A percentile compares a stretch with the other conserved stretches of the same genome.
phyloP scores from a whole-genome alignment of 1,140 invertebrate genomes.

The Drosophila subobscura region DNA sequence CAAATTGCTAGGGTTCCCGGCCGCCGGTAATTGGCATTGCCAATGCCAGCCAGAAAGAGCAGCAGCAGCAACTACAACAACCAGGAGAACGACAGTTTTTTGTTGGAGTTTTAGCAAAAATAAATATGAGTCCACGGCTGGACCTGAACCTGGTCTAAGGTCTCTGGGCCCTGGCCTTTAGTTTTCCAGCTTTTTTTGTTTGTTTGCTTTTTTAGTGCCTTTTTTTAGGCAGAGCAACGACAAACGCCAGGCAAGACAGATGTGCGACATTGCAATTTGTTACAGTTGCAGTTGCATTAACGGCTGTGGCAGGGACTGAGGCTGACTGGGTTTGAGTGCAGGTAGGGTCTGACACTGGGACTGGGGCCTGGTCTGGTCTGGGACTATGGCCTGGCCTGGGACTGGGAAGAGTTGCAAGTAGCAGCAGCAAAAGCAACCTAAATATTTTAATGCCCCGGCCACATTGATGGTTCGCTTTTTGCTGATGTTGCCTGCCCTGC shows the following conservation, averaged over 20 bases:
- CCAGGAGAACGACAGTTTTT: conserved; percentile 59
- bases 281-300: conserved; percentile 80
- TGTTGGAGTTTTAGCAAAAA: conserved; percentile 48
- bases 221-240: conserved; percentile 56
- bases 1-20: conserved; percentile 79
- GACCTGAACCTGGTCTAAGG: conserved; percentile 26
- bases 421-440: conserved; percentile 66
- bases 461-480: conserved; percentile 78
- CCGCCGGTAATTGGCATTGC: conserved; percentile 76
- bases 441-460: conserved; percentile 78
- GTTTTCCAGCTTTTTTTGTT: conserved; percentile 21
- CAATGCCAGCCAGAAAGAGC: conserved; percentile 60
- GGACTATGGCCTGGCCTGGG: conserved; percentile 22
- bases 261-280: conserved; percentile 81
- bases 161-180: conserved; percentile 8
- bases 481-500: conserved; percentile 46
- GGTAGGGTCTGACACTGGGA: conserved; percentile 19
- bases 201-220: conserved; percentile 29
- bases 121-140: conserved; percentile 69
- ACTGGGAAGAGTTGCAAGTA: conserved; percentile 46
- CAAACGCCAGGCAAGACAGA: conserved; percentile 75
- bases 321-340: not conserved
- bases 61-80: conserved; percentile 27
- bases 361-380: conserved; percentile 22
- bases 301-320: conserved; percentile 38